A percentile compares a stretch with the other conserved stretches of the same genome.
phyloP scores from a whole-genome alignment of 2,888 invertebrate genomes.

The Thumatha senex region DNA sequence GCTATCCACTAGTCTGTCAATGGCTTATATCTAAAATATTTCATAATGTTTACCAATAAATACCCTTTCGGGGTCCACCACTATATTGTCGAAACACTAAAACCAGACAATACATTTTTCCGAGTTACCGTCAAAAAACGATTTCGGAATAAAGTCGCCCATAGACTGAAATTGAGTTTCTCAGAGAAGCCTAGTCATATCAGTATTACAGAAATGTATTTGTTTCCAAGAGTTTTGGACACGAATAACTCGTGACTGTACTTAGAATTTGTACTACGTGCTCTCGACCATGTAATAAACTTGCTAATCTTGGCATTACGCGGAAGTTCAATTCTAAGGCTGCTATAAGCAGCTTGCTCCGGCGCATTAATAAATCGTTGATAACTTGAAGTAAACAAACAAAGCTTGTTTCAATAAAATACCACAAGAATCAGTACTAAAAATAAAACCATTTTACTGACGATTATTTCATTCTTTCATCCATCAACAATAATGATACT shows the following conservation, averaged over 20 bases:
- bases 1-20: too few species aligned
- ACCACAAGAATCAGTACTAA: conserved; percentile 21
- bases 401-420: conserved; percentile 27
- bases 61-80: too few species aligned
- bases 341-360: background rate
- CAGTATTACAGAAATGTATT: background rate
- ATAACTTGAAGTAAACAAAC: conserved; percentile 15
- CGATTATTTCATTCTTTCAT: conserved; percentile 34
- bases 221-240: background rate
- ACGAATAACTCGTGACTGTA: conserved; percentile 1
- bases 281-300: conserved; percentile 13
- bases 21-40: too few species aligned
- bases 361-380: background rate
- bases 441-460: conserved; percentile 28
- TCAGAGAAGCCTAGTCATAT: background rate
- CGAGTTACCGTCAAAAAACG: too few species aligned
- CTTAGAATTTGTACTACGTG: conserved; percentile 10
- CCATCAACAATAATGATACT: conserved; percentile 42
- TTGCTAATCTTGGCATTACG: conserved; percentile 10
- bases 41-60: too few species aligned
- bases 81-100: too few species aligned
- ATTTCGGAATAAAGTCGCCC: too few species aligned
- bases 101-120: too few species aligned
- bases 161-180: too few species aligned
- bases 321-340: conserved; percentile 5